Conservation (phyloP, 2,888 invertebrate genomes). For the Malthinus flaveolus region DNA sequence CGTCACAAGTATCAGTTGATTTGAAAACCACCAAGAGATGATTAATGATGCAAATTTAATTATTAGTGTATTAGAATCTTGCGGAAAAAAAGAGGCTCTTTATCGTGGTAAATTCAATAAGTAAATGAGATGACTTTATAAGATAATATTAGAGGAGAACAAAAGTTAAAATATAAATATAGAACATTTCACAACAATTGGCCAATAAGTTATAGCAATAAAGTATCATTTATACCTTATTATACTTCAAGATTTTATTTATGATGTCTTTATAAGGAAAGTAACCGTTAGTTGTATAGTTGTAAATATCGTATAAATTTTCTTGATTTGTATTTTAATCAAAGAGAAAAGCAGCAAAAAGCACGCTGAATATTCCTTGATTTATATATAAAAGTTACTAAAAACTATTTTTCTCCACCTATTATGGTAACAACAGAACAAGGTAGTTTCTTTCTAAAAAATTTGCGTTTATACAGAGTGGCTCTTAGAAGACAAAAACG, state of each 20-base stretch:
- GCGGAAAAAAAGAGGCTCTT: too few relatives aligned
- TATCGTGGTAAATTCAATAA: too few relatives aligned
- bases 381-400: constrained; percentile 8
- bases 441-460: not conserved
- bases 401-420: constrained; percentile 13
- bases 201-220: constrained; percentile 21
- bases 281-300: constrained; percentile 22
- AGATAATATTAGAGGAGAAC: too few relatives aligned
- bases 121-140: too few relatives aligned
- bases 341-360: constrained; percentile 19
- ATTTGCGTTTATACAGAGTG: too few relatives aligned
- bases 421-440: constrained; percentile 3
- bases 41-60: too few relatives aligned
- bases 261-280: constrained; percentile 17
- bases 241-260: constrained; percentile 17
- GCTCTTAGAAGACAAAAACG: too few relatives aligned
- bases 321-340: constrained; percentile 23
- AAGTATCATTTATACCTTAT: constrained; percentile 17
- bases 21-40: too few relatives aligned
- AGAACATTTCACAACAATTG: constrained; percentile 18
- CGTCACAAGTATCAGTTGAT: too few relatives aligned
- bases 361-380: constrained; percentile 1
- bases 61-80: too few relatives aligned
- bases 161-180: not conserved
- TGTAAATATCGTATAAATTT: constrained; percentile 22